Evolutionary conservation across 2,888 invertebrate species (phyloP).

Genomic region (Drosophila vallismaia): DNA sequence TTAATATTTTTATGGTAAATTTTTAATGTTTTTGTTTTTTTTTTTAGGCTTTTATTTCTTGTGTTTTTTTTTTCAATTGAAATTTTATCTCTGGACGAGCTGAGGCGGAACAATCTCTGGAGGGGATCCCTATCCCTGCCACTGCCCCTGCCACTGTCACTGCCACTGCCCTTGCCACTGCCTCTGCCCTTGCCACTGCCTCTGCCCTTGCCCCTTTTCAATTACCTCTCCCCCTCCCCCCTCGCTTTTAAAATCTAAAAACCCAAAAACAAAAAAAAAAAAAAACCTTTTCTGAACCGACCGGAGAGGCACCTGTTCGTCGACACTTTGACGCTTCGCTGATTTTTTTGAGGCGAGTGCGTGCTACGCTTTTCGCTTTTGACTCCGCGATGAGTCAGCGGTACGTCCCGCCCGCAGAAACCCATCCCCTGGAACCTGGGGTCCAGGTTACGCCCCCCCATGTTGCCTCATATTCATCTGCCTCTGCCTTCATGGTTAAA

Average conservation of each 20-base stretch:
- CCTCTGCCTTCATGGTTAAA: conserved; percentile 59
- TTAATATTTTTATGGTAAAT: neutral
- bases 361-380: conserved; percentile 36
- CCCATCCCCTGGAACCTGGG: conserved; percentile 25
- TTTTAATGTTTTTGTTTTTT: neutral
- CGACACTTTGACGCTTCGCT: conserved; percentile 77
- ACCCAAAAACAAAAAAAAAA: neutral
- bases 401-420: conserved; percentile 16
- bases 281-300: neutral
- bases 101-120: conserved; percentile 56
- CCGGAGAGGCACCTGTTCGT: conserved; percentile 56
- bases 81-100: neutral
- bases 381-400: conserved; percentile 60
- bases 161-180: neutral
- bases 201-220: conserved; percentile 4
- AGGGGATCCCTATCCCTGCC: conserved; percentile 2
- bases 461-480: conserved; percentile 6
- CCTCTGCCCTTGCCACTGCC: neutral
- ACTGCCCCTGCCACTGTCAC: conserved; percentile 3
- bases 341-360: conserved; percentile 55
- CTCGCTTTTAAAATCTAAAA: neutral
- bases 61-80: neutral
- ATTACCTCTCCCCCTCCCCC: conserved; percentile 8
- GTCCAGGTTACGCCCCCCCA: neutral
- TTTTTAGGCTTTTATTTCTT: neutral